phyloP scores from a whole-genome alignment of 2,113 vertebrate genomes.

The Rhabdomys dilectus region DNA sequence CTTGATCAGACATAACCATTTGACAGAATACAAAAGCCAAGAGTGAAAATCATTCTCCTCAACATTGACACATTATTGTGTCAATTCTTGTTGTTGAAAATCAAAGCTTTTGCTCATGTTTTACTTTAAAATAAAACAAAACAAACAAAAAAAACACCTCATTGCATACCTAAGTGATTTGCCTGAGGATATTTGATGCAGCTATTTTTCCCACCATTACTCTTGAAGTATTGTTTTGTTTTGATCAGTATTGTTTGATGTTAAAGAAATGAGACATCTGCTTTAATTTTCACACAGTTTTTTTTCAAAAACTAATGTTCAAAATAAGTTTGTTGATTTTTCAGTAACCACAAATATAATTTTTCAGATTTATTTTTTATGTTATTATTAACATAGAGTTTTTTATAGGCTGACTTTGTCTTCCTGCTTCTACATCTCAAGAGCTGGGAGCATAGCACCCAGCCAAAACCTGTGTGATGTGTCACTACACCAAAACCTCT shows the following conservation, averaged over 20 bases:
- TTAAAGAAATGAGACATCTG: background rate
- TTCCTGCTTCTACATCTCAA: background rate
- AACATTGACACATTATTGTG: constrained; percentile 12
- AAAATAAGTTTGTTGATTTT: background rate
- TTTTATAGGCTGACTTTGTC: background rate
- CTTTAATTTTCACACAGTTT: background rate
- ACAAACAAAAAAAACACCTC: too few species aligned
- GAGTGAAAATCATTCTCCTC: background rate
- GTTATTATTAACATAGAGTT: background rate
- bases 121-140: background rate
- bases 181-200: background rate
- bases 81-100: background rate
- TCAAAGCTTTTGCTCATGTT: background rate
- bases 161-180: background rate
- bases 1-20: constrained; percentile 5
- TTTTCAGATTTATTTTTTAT: background rate
- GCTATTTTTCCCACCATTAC: background rate
- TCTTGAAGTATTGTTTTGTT: background rate
- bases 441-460: too few species aligned
- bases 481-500: background rate
- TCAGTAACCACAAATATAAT: background rate
- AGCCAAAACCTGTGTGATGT: too few species aligned
- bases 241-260: background rate
- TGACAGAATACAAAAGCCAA: background rate
- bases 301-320: background rate